Evolutionary conservation across 2,113 vertebrate genomes (phyloP).

Genomic region (Lonchura striata): DNA sequence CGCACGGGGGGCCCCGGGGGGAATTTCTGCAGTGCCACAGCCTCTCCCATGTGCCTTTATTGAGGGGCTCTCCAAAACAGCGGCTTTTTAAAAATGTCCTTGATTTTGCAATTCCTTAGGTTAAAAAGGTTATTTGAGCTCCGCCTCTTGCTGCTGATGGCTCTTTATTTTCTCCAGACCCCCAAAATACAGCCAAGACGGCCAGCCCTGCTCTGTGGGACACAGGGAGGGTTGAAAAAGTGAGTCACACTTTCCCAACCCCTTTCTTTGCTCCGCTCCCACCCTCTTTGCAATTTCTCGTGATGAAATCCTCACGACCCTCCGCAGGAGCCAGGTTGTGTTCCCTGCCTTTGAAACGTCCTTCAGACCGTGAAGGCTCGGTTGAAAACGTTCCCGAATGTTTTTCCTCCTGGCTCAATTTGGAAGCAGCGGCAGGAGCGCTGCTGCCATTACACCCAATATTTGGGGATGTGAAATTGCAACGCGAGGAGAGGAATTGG

Average conservation of each 20-base stretch:
- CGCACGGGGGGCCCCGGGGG: fast-evolving
- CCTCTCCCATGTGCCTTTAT: fast-evolving
- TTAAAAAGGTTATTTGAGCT: not conserved
- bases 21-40: not conserved
- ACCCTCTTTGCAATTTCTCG: not conserved
- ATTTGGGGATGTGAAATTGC: not conserved
- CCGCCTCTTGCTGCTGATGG: not conserved
- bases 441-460: not conserved
- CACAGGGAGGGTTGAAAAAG: fast-evolving
- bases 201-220: not conserved
- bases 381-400: not conserved
- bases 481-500: not conserved
- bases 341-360: not conserved
- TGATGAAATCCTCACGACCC: not conserved
- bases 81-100: not conserved
- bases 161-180: not conserved
- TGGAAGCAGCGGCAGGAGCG: not conserved
- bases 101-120: not conserved
- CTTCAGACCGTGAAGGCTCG: not conserved
- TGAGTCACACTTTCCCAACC: not conserved
- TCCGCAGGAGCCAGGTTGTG: not conserved
- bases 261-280: not conserved
- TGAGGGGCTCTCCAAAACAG: not conserved
- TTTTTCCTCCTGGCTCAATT: conserved; percentile 17
- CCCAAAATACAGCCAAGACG: not conserved